Evolutionary conservation across 2,888 invertebrate species (phyloP), one percentile per base, ranked within the genome.

Genomic region (Meganola albula): DNA sequence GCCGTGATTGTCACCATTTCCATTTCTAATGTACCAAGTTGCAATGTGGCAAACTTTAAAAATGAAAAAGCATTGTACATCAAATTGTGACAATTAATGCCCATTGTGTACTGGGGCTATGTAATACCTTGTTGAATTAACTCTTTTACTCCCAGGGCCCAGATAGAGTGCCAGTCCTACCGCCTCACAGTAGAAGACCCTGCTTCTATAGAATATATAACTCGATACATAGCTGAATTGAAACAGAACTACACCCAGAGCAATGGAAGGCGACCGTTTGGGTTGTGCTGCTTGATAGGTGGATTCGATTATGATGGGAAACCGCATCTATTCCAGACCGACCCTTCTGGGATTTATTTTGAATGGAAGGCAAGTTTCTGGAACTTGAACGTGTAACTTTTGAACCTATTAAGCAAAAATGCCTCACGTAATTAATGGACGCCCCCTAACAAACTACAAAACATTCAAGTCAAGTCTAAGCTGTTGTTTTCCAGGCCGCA

Each of bases 241-340:
- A 95, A 94, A 71, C 94, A 98, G 85, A 93, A 93, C 60, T 98
- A 98, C 79, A 99, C 98, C 6, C 98, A 99, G 77, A 97, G 96
- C 64, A 98, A 97, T 68, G 99, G 98, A 7, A 88, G 97, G 35
- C 89, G 99, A 55, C 99, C 99, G 0, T 99, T 99, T 76, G 99
- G 99, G 34, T 94, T 99, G 58, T 97, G 98, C 2, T 97, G 97
- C 59, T 85, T 99, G 9, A 91, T 99, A 53, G 97, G 95, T 24
- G 99, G 99, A 1, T 98, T 97, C 66, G 97, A 98, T 77, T 91
- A 89, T 51, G 98, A 98, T 70, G 97, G 97, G 3, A 89, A 91
- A 7, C 94, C 98, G 2, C 96, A 96, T 79, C 84, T 98, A 27
- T 99, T 95, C 78, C 98, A 98, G 82, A 98, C 98, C 1, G 98